Base-by-base conservation (phyloP, 2,888 invertebrate genomes). In the Cephus nigrinus region DNA sequence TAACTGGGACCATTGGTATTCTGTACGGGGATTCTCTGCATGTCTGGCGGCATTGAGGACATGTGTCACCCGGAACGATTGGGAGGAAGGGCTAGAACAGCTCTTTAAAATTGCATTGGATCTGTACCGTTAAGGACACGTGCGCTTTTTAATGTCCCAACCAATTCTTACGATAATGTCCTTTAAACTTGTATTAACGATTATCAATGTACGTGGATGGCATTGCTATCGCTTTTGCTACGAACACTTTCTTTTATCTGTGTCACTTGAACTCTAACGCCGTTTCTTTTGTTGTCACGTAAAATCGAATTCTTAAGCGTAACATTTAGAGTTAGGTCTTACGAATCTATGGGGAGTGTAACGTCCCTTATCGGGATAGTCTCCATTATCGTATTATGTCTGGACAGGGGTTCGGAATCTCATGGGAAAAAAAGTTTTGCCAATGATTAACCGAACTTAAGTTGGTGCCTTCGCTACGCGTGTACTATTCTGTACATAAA, bases 121-220 rank as follows among this genome's bases (percentile, higher is more conserved):
- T 84, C 82, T 79, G 84, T 81, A 84, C 86, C 88, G 90, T 91
- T 90, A 89, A 85, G 82, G 88, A 86, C 91, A 91, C 91, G 91
- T 91, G 91, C 83, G 90, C 87, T 90, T 90, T 91, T 90, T 90
- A 90, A 91, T 90, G 91, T 90, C 83, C 84, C 86, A 78, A 80
- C 86, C 88, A 88, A 90, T 88, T 85, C 86, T 87, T 82, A 88
- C 90, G 91, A 91, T 91, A 91, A 91, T 90, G 89, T 86, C 85
- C 87, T 88, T 91, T 88, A 91, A 91, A 91, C 86, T 91, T 91
- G 91, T 90, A 91, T 91, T 88, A 89, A 90, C 86, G 90, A 87
- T 88, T 90, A 89, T 88, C 86, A 84, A 78, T 78, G 75, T 82
- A 91, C 91, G 91, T 91, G 91, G 88, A 23, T 81, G 85, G 91